Percentiles rank a stretch among this genome's conserved stretches.
phyloP scores from a whole-genome alignment of 2,113 vertebrate genomes.

The Macrotus californicus region DNA sequence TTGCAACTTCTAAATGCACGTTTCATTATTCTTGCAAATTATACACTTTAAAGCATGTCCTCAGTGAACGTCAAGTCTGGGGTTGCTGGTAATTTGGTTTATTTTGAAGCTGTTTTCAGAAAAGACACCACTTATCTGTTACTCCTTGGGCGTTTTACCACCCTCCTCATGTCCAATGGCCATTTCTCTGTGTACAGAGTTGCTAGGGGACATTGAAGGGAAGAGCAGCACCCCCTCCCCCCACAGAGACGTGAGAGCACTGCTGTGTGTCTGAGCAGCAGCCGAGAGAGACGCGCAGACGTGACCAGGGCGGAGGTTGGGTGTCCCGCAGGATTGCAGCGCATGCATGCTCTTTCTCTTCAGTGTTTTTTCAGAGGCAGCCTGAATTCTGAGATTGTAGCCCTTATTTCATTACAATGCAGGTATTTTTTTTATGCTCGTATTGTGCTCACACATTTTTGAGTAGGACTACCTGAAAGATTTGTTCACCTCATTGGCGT shows the following conservation, averaged over 20 bases:
- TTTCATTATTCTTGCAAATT: background rate
- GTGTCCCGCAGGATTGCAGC: too few relatives aligned
- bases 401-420: background rate
- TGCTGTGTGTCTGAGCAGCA: rapidly evolving
- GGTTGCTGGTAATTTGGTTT: background rate
- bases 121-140: background rate
- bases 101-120: background rate
- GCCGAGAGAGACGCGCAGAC: rapidly evolving
- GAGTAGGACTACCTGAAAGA: background rate
- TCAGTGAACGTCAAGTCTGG: background rate
- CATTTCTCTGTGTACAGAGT: background rate
- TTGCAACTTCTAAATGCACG: background rate
- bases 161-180: background rate
- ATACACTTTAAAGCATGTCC: background rate
- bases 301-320: too few relatives aligned
- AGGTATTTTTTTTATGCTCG: background rate
- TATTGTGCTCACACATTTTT: background rate
- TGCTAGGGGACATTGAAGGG: background rate
- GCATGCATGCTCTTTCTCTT: rapidly evolving
- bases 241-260: rapidly evolving
- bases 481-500: background rate
- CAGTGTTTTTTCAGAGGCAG: background rate
- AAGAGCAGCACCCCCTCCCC: rapidly evolving
- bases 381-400: background rate
- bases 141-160: background rate